phyloP scores from a whole-genome alignment of 2,797 vertebrate genomes.

The Cynodonichthys magdalenae region DNA sequence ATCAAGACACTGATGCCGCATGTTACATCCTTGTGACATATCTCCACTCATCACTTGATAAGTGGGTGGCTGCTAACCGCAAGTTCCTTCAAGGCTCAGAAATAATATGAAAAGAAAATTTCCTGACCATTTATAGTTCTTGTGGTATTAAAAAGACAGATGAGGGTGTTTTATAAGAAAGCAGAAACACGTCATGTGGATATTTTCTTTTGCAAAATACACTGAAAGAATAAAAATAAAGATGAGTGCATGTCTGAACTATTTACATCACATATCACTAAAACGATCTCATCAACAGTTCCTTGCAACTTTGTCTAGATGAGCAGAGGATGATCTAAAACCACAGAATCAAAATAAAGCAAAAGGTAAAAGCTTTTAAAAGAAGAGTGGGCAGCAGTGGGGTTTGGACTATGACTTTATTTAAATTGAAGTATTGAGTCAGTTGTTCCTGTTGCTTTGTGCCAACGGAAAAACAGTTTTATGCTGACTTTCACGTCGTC shows the following conservation, averaged over 20 bases:
- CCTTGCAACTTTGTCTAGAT: background rate
- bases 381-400: constrained; percentile 32
- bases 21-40: background rate
- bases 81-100: constrained; percentile 34
- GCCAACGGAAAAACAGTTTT: constrained; percentile 83
- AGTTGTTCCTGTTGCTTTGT: constrained; percentile 77
- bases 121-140: constrained; percentile 15
- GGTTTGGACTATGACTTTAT: constrained; percentile 61
- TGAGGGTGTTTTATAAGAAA: constrained; percentile 5
- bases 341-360: constrained; percentile 46
- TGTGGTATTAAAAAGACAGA: background rate
- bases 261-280: too few relatives aligned
- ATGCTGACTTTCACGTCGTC: constrained; percentile 67
- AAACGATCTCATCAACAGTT: background rate
- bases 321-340: constrained; percentile 43
- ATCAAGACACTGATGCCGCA: background rate
- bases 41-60: constrained; percentile 12
- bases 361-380: constrained; percentile 65
- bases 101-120: constrained; percentile 20
- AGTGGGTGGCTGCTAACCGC: constrained; percentile 20
- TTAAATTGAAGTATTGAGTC: constrained; percentile 75
- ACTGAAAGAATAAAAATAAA: background rate
- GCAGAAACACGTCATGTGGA: background rate
- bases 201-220: background rate
- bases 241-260: background rate